Base-by-base conservation (phyloP, 1,140 invertebrate species). In the Thrips palmi region DNA sequence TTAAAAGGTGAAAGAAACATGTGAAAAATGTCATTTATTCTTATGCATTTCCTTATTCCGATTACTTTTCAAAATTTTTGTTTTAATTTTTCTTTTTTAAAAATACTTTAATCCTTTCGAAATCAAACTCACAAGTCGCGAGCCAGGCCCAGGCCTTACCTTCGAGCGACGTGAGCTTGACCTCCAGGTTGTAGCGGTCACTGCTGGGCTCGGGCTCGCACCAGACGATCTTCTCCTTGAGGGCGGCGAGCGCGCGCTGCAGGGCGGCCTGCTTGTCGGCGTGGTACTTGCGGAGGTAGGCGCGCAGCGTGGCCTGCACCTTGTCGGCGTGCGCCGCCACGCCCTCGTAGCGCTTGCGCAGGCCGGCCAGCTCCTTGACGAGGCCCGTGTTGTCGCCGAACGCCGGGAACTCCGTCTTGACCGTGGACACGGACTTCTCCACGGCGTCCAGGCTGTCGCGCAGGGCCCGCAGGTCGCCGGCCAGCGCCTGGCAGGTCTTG, bases 101-200 rank as follows among this genome's bases (percentile, higher is more conserved):
- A n/a, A n/a, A n/a, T n/a, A n/a, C n/a, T n/a, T n/a, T n/a, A n/a
- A n/a, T n/a, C n/a, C n/a, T n/a, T n/a, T n/a, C n/a, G n/a, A n/a
- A n/a, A n/a, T n/a, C n/a, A n/a, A n/a, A n/a, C n/a, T n/a, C n/a
- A n/a, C n/a, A n/a, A n/a, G n/a, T n/a, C n/a, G n/a, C n/a, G n/a
- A n/a, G n/a, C n/a, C n/a, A n/a, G n/a, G n/a, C n/a, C n/a, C n/a
- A n/a, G n/a, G n/a, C n/a, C n/a, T n/a, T n/a, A 44, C 87, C 83
- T 40, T 63, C 53, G n/a, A 92, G 50, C 5, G 85, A 77, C 2
- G 75, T 70, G 50, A 82, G 67, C 60, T 94, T 94, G 0, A 86
- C 77, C 62, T 93, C 83, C n/a, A 93, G 62, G 54, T 86, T 91
- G 51, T 88, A 92, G 52, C 76, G 74, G 52, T 94, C 87, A 49